Percentiles rank a stretch among this genome's conserved stretches.
Conservation (phyloP, 2,797 vertebrate species). For the Gymnothorax reevesii region DNA sequence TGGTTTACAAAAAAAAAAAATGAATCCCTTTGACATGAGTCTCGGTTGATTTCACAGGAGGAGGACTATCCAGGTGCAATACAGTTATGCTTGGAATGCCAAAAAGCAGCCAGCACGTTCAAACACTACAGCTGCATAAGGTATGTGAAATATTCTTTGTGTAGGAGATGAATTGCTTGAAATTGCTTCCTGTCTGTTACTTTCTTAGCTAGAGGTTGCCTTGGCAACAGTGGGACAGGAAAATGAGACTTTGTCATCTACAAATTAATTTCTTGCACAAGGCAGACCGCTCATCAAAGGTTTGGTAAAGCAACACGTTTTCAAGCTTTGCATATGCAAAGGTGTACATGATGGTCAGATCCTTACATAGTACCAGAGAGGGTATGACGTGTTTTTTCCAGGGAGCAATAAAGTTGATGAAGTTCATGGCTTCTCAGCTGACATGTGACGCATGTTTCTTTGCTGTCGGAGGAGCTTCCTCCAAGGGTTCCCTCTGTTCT, state of each 20-base stretch:
- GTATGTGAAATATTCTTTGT: constrained; percentile 61
- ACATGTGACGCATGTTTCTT: neutral
- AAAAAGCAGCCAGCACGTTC: constrained; percentile 98
- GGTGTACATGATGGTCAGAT: no score
- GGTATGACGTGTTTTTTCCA: neutral
- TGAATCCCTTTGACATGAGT: neutral
- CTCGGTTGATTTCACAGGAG: constrained; percentile 74
- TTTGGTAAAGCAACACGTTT: neutral
- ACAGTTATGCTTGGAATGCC: constrained; percentile 96
- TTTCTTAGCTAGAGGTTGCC: neutral
- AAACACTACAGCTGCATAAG: constrained; percentile 99
- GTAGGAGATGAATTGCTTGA: neutral
- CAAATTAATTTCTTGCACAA: neutral
- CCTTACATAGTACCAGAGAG: neutral
- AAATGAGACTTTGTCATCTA: neutral
- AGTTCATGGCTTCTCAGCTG: neutral
- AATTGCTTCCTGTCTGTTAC: neutral
- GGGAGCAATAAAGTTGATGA: neutral
- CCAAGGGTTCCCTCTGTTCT: neutral
- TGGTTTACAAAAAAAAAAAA: neutral
- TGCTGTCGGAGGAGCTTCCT: neutral
- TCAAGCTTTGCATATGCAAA: neutral
- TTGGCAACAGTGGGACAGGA: neutral
- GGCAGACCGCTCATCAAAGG: neutral
- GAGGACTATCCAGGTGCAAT: constrained; percentile 98